phyloP scores from a whole-genome alignment of 2,888 invertebrate species.

The Mycogona germanica region DNA sequence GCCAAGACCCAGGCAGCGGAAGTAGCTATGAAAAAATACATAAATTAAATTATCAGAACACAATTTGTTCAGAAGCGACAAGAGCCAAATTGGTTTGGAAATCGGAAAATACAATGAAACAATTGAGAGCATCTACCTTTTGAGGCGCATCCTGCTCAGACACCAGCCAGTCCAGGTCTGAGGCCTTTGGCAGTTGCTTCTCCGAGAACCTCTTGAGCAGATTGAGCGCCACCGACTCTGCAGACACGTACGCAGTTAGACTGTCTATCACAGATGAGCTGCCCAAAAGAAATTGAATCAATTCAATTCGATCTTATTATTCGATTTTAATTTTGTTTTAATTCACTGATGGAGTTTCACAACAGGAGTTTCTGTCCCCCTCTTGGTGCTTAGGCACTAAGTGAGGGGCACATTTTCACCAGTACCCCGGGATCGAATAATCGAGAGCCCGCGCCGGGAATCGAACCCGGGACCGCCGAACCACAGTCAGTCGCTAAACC shows the following conservation, averaged over 20 bases:
- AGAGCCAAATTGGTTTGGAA: too few species aligned
- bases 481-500: too few species aligned
- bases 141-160: slow-evolving; percentile 66
- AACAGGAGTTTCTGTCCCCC: too few species aligned
- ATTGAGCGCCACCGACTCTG: slow-evolving; percentile 65
- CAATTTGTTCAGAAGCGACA: background rate
- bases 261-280: background rate
- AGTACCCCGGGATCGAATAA: too few species aligned
- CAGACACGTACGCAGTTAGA: slow-evolving; percentile 38
- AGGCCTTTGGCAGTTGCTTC: slow-evolving; percentile 60
- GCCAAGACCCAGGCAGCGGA: slow-evolving; percentile 59
- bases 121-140: slow-evolving; percentile 32
- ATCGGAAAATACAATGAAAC: background rate
- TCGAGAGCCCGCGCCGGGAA: too few species aligned
- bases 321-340: too few species aligned
- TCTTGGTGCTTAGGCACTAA: too few species aligned
- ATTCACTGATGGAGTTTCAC: too few species aligned
- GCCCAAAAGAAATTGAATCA: too few species aligned
- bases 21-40: slow-evolving; percentile 41
- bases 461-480: too few species aligned
- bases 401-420: too few species aligned
- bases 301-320: too few species aligned
- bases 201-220: slow-evolving; percentile 62
- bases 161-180: slow-evolving; percentile 66
- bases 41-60: background rate